These are phyloP conservation scores for Petrolisthes cinctipes DNA, from an alignment of 2,888 invertebrate genomes.

Conservation along the genomic window DNA sequence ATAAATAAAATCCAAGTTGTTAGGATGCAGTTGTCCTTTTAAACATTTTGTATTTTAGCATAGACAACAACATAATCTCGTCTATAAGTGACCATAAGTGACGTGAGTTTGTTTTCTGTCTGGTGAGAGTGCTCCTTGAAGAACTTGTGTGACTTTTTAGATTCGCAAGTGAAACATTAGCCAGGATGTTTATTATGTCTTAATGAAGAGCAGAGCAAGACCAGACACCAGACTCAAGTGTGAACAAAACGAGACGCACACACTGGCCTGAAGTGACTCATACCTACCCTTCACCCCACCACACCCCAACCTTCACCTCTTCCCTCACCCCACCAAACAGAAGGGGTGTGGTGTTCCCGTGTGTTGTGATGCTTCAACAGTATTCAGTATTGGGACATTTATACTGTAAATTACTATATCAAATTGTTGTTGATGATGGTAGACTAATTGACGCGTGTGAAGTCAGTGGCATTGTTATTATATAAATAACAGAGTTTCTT, in stretches of 20 bases:
- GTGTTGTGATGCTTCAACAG: conserved; percentile 37
- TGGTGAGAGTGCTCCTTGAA: conserved; percentile 31
- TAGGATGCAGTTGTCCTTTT: conserved; percentile 37
- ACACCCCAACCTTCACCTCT: conserved; percentile 1
- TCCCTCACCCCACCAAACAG: conserved; percentile 11
- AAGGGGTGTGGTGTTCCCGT: not conserved
- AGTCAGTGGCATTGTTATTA: conserved; percentile 60
- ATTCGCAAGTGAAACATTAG: conserved; percentile 35
- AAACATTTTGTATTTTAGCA: conserved; percentile 53
- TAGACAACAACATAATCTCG: conserved; percentile 49
- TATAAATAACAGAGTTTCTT: conserved; percentile 42
- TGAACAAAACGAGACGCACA: not conserved
- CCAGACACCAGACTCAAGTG: not conserved
- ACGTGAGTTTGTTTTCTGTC: conserved; percentile 18
- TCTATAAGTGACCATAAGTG: conserved; percentile 52
- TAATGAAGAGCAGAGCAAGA: conserved; percentile 24
- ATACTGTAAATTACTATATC: conserved; percentile 52
- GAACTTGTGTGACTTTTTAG: conserved; percentile 27
- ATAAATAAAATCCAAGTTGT: conserved; percentile 31
- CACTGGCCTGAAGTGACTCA: too few species aligned
- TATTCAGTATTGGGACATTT: conserved; percentile 43
- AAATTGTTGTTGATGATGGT: conserved; percentile 54
- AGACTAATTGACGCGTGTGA: conserved; percentile 52
- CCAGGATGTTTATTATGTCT: conserved; percentile 24
- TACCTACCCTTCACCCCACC: not conserved